Percentiles rank a stretch among this genome's conserved stretches.
Conservation (phyloP, 2,797 vertebrate species). For the Acrossocheilus wenchowensis region DNA sequence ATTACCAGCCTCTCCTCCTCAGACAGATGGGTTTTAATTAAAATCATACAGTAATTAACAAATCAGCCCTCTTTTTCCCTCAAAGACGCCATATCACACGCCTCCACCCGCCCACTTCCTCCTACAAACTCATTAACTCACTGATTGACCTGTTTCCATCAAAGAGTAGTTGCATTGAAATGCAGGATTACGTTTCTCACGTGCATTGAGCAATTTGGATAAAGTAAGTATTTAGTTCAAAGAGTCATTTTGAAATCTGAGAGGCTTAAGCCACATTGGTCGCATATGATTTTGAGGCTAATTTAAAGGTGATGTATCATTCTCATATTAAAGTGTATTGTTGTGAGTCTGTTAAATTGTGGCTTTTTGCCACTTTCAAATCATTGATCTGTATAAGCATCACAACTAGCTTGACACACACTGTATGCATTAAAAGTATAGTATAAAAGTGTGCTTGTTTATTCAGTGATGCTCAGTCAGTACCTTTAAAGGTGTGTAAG, state of each 20-base stretch:
- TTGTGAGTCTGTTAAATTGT: not conserved
- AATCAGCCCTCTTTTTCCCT: constrained; percentile 47
- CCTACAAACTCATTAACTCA: constrained; percentile 20
- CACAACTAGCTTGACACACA: not conserved
- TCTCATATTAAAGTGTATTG: not conserved
- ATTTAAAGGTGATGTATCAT: constrained; percentile 9
- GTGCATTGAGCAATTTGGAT: constrained; percentile 10
- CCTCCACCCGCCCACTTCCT: constrained; percentile 28
- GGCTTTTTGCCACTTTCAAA: not conserved
- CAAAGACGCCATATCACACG: constrained; percentile 33
- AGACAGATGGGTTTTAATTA: constrained; percentile 61
- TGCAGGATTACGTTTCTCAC: constrained; percentile 19
- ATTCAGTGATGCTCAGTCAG: not conserved
- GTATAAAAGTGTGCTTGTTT: not conserved
- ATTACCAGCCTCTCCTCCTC: constrained; percentile 32
- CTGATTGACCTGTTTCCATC: constrained; percentile 32
- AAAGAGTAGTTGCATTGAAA: constrained; percentile 10
- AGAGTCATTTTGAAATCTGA: not conserved
- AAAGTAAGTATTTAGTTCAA: not conserved
- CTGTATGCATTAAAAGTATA: not conserved
- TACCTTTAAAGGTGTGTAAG: not conserved
- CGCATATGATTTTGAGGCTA: not conserved
- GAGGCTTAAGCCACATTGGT: not conserved
- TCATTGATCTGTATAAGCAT: not conserved
- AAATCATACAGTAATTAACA: constrained; percentile 58